Conservation (phyloP, 2,113 vertebrate species). For the Trogon melanurus region DNA sequence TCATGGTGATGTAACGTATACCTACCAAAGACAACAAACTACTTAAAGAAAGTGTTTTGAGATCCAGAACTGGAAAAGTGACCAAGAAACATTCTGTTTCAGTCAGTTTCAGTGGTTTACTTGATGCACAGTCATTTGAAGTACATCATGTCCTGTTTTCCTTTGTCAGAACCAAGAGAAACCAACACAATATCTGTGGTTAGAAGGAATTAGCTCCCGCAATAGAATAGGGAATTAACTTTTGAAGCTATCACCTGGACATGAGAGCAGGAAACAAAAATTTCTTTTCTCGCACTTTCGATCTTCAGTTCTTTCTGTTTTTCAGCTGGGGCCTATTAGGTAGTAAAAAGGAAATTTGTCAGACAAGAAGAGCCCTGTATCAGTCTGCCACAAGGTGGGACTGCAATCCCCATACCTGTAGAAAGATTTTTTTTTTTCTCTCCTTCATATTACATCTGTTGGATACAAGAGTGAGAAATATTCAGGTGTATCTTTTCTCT, state of each 20-base stretch:
- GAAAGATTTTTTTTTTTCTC: background rate
- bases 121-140: background rate
- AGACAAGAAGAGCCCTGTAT: background rate
- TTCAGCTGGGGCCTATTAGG: background rate
- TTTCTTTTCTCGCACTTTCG: background rate
- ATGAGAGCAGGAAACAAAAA: accelerated
- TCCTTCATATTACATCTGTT: background rate
- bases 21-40: background rate
- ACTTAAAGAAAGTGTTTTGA: background rate
- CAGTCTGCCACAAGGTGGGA: background rate
- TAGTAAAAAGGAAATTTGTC: background rate
- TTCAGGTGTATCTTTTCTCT: background rate
- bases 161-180: background rate
- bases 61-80: background rate
- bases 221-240: background rate
- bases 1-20: background rate
- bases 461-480: background rate
- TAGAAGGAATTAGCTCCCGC: background rate
- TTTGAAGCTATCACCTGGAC: background rate
- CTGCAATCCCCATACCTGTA: background rate
- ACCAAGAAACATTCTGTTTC: background rate
- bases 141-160: background rate
- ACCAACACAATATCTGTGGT: background rate
- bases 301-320: background rate
- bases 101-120: background rate